A percentile compares a stretch with the other conserved stretches of the same genome.
These are phyloP conservation scores for Diarsia brunnea DNA, from an alignment of 2,888 invertebrate species.

Conservation along the genomic window DNA sequence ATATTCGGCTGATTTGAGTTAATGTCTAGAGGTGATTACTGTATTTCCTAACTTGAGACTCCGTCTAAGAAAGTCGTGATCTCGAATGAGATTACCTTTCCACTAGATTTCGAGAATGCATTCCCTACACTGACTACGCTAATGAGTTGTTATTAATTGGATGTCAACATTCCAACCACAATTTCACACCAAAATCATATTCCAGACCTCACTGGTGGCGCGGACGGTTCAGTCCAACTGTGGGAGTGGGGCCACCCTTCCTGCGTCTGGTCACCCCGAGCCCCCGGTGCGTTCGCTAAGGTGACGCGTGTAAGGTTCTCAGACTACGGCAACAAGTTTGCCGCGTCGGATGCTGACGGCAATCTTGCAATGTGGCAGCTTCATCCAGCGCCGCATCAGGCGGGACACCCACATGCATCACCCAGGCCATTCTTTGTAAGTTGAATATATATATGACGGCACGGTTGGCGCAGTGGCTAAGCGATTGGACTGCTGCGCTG, in stretches of 20 bases:
- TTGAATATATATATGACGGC: constrained; percentile 70
- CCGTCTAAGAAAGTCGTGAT: neutral
- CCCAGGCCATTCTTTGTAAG: constrained; percentile 96
- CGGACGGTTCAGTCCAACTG: constrained; percentile 98
- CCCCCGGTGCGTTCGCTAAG: constrained; percentile 98
- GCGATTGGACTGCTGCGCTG: no score
- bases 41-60: neutral
- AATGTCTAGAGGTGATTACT: neutral
- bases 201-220: constrained; percentile 97
- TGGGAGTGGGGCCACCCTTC: constrained; percentile 99
- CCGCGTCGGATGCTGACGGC: constrained; percentile 99
- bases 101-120: neutral
- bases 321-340: constrained; percentile 99
- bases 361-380: constrained; percentile 99
- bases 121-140: neutral
- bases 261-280: constrained; percentile 96
- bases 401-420: constrained; percentile 90
- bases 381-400: constrained; percentile 91
- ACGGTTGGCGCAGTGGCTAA: no score
- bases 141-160: neutral
- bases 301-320: constrained; percentile 99
- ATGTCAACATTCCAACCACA: neutral
- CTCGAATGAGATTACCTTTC: neutral
- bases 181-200: neutral
- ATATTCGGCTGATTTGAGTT: neutral